Evolutionary conservation across 2,888 invertebrate species (phyloP).

Genomic region (Pherbina coryleti): DNA sequence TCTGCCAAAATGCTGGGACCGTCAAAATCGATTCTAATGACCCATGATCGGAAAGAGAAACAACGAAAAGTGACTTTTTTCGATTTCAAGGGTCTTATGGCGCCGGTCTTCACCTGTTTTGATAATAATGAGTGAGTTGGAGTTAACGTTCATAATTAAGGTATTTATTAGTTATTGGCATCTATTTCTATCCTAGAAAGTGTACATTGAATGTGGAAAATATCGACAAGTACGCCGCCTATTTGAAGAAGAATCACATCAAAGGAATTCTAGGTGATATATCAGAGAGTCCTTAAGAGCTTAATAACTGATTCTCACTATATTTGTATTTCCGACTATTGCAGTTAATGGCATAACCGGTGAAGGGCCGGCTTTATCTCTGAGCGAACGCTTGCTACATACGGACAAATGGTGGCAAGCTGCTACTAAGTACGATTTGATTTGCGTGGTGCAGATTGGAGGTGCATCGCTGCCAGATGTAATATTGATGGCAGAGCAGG

Average conservation of each 20-base stretch:
- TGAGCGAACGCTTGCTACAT: conserved; percentile 77
- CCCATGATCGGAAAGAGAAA: no score
- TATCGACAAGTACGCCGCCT: conserved; percentile 77
- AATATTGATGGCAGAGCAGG: conserved; percentile 78
- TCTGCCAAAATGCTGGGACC: no score
- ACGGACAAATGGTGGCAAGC: conserved; percentile 76
- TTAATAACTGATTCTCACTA: not conserved
- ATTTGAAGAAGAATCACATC: conserved; percentile 74
- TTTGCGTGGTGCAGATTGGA: conserved; percentile 81
- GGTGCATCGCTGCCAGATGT: conserved; percentile 79
- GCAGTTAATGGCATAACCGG: conserved; percentile 85
- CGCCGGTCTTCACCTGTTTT: conserved; percentile 80
- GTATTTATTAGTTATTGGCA: not conserved
- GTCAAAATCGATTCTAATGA: no score
- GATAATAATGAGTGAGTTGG: conserved; percentile 72
- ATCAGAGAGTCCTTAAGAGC: not conserved
- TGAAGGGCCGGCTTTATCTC: conserved; percentile 78
- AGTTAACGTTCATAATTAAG: not conserved
- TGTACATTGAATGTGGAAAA: conserved; percentile 70
- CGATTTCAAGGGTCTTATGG: conserved; percentile 75
- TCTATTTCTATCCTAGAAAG: conserved; percentile 10
- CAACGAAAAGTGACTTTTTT: conserved; percentile 32
- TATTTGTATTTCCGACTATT: not conserved
- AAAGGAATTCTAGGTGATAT: conserved; percentile 62
- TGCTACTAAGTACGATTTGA: conserved; percentile 72